Evolutionary conservation across 2,888 invertebrate species (phyloP), one percentile per base, ranked within the genome.

Genomic region (Malthinus flaveolus): DNA sequence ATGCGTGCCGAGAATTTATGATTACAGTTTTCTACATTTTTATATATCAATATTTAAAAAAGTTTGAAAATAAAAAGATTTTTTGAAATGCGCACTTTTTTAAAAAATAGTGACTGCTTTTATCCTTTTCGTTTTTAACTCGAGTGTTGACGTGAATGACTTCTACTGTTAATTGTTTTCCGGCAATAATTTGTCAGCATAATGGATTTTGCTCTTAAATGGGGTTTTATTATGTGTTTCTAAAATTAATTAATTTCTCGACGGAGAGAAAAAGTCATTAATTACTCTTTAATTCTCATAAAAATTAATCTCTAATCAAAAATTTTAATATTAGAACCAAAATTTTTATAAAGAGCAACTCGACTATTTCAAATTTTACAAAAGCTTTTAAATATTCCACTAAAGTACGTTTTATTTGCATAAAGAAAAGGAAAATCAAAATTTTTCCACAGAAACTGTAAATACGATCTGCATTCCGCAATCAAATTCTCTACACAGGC

Each of bases 131-230:
- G 51, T 61, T 63, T 63, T 61, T 54, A 56, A 58, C 56, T 63
- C 59, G 61, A 61, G 63, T 63, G 61, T 61, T 54, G 63, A 61
- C 63, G 53, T 63, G 61, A 63, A 61, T 63, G 63, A 63, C 61
- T 63, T 59, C 61, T 49, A 49, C 56, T 44, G 45, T 53, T 51
- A 61, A 63, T 63, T 63, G 61, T 61, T 63, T 63, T 61, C 63
- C 53, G 59, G 61, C 54, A 62, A 64, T 62, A 64, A 64, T 62
- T 64, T 62, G 64, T 59, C 64, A 50, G 54, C 36, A 59, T 59
- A 59, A 59, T 59, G 49, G 49, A 59, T 59, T 49, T 50, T 42
- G 54, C 50, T 49, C 46, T 54, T 54, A 53, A 59, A 59, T 54
- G 34, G 49, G 49, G 45, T 54, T 59, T 58, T 53, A 58, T 58